phyloP scores from a whole-genome alignment of 2,888 invertebrate genomes.

The Eupeodes latifasciatus region DNA sequence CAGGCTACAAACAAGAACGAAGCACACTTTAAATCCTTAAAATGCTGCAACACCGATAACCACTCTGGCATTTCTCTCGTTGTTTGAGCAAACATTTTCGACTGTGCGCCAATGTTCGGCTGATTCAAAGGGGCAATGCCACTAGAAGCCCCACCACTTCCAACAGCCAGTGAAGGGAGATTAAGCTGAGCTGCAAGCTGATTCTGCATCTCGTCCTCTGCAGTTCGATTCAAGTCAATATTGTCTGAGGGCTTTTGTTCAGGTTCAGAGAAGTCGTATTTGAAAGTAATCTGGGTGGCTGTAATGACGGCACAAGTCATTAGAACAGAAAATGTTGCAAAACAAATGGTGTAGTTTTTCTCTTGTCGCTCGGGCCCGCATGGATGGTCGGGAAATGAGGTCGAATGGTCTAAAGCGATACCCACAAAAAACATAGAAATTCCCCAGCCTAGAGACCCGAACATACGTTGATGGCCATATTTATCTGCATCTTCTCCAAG shows the following conservation, averaged over 20 bases:
- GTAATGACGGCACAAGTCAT: slow-evolving; percentile 97
- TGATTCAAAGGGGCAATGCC: slow-evolving; percentile 82
- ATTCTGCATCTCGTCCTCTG: slow-evolving; percentile 92
- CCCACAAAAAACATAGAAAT: slow-evolving; percentile 98
- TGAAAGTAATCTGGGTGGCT: slow-evolving; percentile 91
- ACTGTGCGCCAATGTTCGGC: slow-evolving; percentile 85
- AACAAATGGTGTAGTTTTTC: slow-evolving; percentile 99
- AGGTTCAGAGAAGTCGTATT: slow-evolving; percentile 86
- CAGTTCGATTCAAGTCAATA: slow-evolving; percentile 84
- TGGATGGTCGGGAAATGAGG: slow-evolving; percentile 96
- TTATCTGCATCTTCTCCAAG: slow-evolving; percentile 94
- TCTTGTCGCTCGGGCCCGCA: slow-evolving; percentile 95
- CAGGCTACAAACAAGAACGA: slow-evolving; percentile 98
- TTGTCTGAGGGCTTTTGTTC: slow-evolving; percentile 81
- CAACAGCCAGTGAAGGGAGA: slow-evolving; percentile 89
- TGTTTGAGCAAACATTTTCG: slow-evolving; percentile 96
- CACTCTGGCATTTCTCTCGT: slow-evolving; percentile 96
- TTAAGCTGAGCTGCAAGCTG: slow-evolving; percentile 93
- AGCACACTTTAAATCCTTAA: slow-evolving; percentile 94
- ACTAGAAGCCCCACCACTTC: slow-evolving; percentile 79
- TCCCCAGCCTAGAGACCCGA: slow-evolving; percentile 99
- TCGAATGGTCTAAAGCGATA: slow-evolving; percentile 97
- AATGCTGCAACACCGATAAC: slow-evolving; percentile 95
- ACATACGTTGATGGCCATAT: slow-evolving; percentile 99
- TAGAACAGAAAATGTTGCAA: slow-evolving; percentile 97